Evolutionary conservation across 2,113 vertebrate genomes (phyloP).

Genomic region (Stictonetta naevosa): DNA sequence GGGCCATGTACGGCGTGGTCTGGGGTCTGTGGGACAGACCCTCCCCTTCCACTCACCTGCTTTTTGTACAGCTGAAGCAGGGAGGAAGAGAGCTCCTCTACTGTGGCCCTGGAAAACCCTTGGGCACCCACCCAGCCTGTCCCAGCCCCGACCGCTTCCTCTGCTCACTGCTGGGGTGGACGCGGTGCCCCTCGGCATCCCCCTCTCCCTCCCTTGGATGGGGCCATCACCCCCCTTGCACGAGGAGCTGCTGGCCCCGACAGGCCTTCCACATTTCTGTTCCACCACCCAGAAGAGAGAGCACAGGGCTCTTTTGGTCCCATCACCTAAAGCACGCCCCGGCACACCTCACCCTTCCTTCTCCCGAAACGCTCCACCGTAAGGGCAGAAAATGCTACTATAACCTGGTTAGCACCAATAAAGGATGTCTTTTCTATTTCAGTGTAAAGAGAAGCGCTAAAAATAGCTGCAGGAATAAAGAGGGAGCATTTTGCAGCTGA

Average conservation of each 20-base stretch:
- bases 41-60: not conserved
- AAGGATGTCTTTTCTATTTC: not conserved
- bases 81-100: not conserved
- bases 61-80: not conserved
- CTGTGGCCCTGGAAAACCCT: not conserved
- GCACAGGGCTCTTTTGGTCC: no score
- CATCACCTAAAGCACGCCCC: not conserved
- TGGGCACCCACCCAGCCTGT: not conserved
- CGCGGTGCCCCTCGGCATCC: no score
- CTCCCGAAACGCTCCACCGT: not conserved
- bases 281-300: not conserved
- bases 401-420: not conserved
- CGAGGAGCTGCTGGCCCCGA: no score
- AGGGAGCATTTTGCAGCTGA: not conserved
- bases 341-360: not conserved
- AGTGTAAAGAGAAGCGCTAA: conserved; percentile 24
- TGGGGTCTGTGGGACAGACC: not conserved
- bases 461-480: conserved; percentile 29
- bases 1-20: rapidly evolving
- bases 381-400: not conserved
- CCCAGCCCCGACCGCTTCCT: no score
- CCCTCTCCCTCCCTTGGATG: no score
- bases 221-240: no score
- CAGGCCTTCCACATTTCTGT: not conserved
- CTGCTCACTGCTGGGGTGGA: no score